phyloP scores from a whole-genome alignment of 2,888 invertebrate species.

The Tigriopus californicus region DNA sequence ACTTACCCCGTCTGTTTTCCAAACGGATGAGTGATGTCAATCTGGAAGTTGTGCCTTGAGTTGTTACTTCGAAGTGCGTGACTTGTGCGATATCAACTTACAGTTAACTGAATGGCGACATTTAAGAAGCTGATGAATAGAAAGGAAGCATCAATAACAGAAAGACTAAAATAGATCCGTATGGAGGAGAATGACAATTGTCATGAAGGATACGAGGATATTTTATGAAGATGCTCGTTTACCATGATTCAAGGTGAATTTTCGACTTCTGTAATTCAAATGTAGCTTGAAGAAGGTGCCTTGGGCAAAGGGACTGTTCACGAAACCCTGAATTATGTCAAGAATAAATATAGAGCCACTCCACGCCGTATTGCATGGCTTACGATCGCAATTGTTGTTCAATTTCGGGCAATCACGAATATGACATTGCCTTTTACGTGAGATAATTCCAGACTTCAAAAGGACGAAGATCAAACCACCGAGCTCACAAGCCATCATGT shows the following conservation, averaged over 20 bases:
- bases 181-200: background rate
- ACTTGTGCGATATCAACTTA: background rate
- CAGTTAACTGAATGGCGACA: background rate
- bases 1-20: background rate
- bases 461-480: slow-evolving; percentile 21
- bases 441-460: slow-evolving; percentile 13
- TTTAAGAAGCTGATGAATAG: background rate
- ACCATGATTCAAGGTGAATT: background rate
- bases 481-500: slow-evolving; percentile 22
- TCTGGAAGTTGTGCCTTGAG: background rate
- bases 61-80: background rate
- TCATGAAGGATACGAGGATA: background rate
- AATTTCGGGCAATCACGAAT: background rate
- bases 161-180: background rate
- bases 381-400: background rate
- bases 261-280: background rate
- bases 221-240: background rate
- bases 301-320: slow-evolving; percentile 45
- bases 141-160: background rate
- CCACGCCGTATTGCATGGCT: background rate
- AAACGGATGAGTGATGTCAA: background rate
- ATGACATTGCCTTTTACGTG: slow-evolving; percentile 16
- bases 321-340: slow-evolving; percentile 53
- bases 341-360: slow-evolving; percentile 39
- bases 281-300: slow-evolving; percentile 28